Conservation (phyloP, 2,797 vertebrate genomes). For the Menidia menidia region DNA sequence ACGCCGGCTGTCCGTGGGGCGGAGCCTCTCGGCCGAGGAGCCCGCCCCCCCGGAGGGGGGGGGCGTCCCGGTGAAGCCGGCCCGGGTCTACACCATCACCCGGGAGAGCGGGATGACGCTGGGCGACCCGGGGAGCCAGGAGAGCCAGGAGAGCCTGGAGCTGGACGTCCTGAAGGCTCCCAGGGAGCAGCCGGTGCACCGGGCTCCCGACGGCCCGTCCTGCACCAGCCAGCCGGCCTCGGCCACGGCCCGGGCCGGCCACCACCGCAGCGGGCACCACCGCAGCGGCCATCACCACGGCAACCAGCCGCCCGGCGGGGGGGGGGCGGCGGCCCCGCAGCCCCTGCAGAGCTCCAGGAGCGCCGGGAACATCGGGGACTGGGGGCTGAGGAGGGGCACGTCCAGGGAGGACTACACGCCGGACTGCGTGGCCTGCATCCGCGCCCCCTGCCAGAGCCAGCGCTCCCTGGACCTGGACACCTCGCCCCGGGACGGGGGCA, state of each 20-base stretch:
- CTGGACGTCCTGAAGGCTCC: conserved; percentile 90
- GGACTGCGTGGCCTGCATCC: conserved; percentile 81
- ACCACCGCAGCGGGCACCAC: conserved; percentile 72
- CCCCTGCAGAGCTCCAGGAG: conserved; percentile 85
- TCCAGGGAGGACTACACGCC: conserved; percentile 89
- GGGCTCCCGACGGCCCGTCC: conserved; percentile 36
- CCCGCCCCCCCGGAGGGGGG: conserved; percentile 56
- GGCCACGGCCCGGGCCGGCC: conserved; percentile 56
- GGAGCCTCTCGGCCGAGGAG: conserved; percentile 87
- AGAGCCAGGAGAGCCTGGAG: conserved; percentile 89
- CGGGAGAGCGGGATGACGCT: conserved; percentile 88
- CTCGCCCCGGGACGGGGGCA: conserved; percentile 72
- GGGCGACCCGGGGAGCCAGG: conserved; percentile 83
- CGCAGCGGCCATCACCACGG: conserved; percentile 69
- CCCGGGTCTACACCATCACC: conserved; percentile 92
- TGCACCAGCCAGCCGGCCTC: conserved; percentile 67
- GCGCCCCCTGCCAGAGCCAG: conserved; percentile 81
- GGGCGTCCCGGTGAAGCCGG: conserved; percentile 80
- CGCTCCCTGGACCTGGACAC: conserved; percentile 90
- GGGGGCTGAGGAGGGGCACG: conserved; percentile 83
- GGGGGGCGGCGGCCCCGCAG: conserved; percentile 68
- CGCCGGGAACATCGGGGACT: conserved; percentile 83
- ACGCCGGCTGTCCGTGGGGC: conserved; percentile 86
- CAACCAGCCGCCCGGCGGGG: conserved; percentile 60
- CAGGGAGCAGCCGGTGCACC: conserved; percentile 59